phyloP scores from a whole-genome alignment of 2,888 invertebrate genomes.

The Scelioninae gen. 1 region DNA sequence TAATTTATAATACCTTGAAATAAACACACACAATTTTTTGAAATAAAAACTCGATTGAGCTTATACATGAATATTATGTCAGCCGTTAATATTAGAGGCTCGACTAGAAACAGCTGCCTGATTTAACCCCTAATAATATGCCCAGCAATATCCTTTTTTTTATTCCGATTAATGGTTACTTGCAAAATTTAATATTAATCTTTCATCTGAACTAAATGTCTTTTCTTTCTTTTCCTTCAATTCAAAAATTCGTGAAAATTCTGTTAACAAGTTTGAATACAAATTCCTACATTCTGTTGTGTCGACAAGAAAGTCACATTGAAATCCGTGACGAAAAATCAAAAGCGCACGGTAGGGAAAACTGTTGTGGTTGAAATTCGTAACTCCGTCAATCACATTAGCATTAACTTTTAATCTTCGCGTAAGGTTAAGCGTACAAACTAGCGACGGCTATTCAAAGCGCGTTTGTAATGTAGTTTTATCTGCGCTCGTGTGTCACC shows the following conservation, averaged over 20 bases:
- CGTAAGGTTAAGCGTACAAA: slow-evolving; percentile 54
- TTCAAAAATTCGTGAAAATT: neutral
- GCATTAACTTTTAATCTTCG: slow-evolving; percentile 62
- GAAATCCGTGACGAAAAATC: slow-evolving; percentile 25
- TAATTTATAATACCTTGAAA: too few relatives aligned
- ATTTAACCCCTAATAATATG: too few relatives aligned
- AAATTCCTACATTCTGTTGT: neutral
- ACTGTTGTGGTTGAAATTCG: slow-evolving; percentile 32
- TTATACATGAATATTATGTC: too few relatives aligned
- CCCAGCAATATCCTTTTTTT: too few relatives aligned
- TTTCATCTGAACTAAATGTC: too few relatives aligned
- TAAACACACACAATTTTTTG: too few relatives aligned
- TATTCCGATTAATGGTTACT: too few relatives aligned
- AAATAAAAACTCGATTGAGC: too few relatives aligned
- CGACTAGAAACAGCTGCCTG: too few relatives aligned
- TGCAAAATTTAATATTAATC: too few relatives aligned
- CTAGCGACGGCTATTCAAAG: slow-evolving; percentile 43
- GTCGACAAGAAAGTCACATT: slow-evolving; percentile 7
- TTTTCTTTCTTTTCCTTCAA: too few relatives aligned
- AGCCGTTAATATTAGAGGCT: too few relatives aligned
- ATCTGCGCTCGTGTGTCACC: slow-evolving; percentile 58
- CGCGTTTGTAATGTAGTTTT: slow-evolving; percentile 62
- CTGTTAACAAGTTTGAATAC: slow-evolving; percentile 14
- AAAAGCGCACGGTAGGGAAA: slow-evolving; percentile 15
- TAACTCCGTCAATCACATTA: slow-evolving; percentile 54